Evolutionary conservation across 2,888 invertebrate species (phyloP), one percentile per base, ranked within the genome.

Genomic region (Liodrosophila aerea): DNA sequence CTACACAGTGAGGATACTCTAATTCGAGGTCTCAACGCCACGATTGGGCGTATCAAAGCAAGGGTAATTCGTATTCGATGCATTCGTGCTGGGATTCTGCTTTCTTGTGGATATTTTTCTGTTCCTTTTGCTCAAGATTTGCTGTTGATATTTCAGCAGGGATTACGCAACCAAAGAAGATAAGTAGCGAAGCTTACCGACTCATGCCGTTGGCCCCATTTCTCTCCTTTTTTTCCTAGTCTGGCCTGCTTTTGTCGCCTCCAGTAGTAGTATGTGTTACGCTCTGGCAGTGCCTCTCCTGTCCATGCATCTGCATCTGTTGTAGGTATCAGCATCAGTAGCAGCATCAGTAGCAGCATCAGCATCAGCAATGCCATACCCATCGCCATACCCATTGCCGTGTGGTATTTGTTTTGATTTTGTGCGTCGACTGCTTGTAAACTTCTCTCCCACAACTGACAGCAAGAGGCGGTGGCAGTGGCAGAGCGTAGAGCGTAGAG

Each of bases 371-470:
- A 16, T 11, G 33, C 18, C 40, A 29, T 49, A 22, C 13, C 13
- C 45, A 9, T 12, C 15, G 30, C 27, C 37, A 30, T 44, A 30
- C 43, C 60, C 57, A 51, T 43, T 29, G 64, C 45, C 51, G 29
- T 64, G 63, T 59, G 61, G 57, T 65, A 65, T 73, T 66, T 77
- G 81, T 70, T 83, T 76, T 80, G 73, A 83, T 83, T 66, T 76
- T 56, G 46, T 72, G 54, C 53, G 44, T 53, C 54, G 54, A 13
- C 27, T 27, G 64, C 61, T 51, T 70, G 56, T 64, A 57, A 69
- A 57, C 51, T 46, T 49, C 63, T 59, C 59, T 56, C 49, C 36
- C 36, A 34, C 46, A 53, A 51, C 12, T 52, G 72, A 33, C 43
- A 15, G 29, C 29, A 3, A 29, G 29, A 9, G 29, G 4, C 9